Conservation (phyloP, 2,888 invertebrate species). For the Drosophila formosana region DNA sequence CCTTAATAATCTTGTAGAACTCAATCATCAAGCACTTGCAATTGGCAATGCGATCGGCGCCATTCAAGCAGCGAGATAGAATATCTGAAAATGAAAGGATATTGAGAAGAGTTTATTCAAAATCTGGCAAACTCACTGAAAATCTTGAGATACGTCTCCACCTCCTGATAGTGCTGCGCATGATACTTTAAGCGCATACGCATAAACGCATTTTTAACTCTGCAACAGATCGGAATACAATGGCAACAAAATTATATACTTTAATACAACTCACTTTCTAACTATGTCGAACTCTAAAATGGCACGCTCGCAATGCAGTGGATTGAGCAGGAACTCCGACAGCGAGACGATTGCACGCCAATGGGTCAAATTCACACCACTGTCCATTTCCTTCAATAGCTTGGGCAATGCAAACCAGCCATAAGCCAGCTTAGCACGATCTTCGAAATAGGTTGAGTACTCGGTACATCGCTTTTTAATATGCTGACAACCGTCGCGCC, state of each 20-base stretch:
- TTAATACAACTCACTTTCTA: slow-evolving; percentile 64
- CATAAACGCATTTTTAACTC: slow-evolving; percentile 68
- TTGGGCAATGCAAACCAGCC: slow-evolving; percentile 78
- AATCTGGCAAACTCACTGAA: slow-evolving; percentile 53
- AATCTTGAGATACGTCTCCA: slow-evolving; percentile 59
- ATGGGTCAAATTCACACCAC: slow-evolving; percentile 64
- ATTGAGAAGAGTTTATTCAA: not conserved
- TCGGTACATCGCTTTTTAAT: slow-evolving; percentile 36
- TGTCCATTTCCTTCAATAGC: slow-evolving; percentile 75
- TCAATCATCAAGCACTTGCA: slow-evolving; percentile 65
- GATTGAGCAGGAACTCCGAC: slow-evolving; percentile 77
- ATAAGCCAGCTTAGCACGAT: slow-evolving; percentile 75
- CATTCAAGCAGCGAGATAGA: slow-evolving; percentile 66
- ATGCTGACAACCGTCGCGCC: slow-evolving; percentile 43
- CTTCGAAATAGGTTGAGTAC: slow-evolving; percentile 67
- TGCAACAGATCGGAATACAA: not conserved
- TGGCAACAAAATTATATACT: not conserved
- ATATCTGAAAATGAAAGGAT: slow-evolving; percentile 49
- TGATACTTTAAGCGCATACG: slow-evolving; percentile 50
- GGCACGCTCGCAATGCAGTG: slow-evolving; percentile 73
- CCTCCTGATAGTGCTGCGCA: slow-evolving; percentile 43
- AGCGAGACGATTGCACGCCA: slow-evolving; percentile 76
- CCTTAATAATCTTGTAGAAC: slow-evolving; percentile 70
- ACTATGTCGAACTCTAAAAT: slow-evolving; percentile 76
- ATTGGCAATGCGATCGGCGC: slow-evolving; percentile 64